Evolutionary conservation across 2,888 invertebrate species (phyloP).

Genomic region (Dascillus cervinus): DNA sequence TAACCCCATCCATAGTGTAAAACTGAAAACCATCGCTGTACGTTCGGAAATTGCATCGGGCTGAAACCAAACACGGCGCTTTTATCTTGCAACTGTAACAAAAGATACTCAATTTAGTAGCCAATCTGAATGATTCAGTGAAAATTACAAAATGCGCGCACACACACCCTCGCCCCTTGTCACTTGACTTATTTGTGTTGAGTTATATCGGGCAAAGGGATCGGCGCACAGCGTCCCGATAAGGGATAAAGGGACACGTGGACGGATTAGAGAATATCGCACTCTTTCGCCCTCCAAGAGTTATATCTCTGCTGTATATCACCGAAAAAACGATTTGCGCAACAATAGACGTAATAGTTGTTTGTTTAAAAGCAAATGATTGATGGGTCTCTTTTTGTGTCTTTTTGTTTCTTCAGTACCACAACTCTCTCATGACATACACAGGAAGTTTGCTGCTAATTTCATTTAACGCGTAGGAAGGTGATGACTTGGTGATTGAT

Average conservation of each 20-base stretch:
- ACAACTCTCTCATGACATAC: conserved; percentile 12
- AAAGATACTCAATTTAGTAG: conserved; percentile 28
- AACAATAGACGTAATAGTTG: conserved; percentile 27
- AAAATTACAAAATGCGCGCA: conserved; percentile 30
- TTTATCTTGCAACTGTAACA: conserved; percentile 23
- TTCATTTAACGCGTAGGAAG: conserved; percentile 20
- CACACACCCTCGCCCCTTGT: conserved; percentile 27
- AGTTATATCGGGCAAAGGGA: conserved; percentile 31
- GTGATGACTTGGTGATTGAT: conserved; percentile 34
- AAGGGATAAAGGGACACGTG: conserved; percentile 23
- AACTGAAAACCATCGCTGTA: conserved; percentile 29
- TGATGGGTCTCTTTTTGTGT: conserved; percentile 33
- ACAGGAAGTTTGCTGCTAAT: conserved; percentile 24
- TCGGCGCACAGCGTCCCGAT: conserved; percentile 21
- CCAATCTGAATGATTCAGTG: conserved; percentile 29
- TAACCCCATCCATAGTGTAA: conserved; percentile 25
- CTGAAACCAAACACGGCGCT: conserved; percentile 30
- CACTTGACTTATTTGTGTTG: conserved; percentile 27
- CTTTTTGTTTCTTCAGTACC: conserved; percentile 12
- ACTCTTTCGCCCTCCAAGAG: too few species aligned
- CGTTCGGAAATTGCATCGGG: conserved; percentile 34
- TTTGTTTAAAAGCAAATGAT: conserved; percentile 38
- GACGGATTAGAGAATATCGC: conserved; percentile 18
- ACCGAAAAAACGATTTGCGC: conserved; percentile 25
- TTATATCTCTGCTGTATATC: too few species aligned